A percentile compares a stretch with the other conserved stretches of the same genome.
Conservation (phyloP, 2,113 vertebrate genomes). For the Melanocharis versteri region DNA sequence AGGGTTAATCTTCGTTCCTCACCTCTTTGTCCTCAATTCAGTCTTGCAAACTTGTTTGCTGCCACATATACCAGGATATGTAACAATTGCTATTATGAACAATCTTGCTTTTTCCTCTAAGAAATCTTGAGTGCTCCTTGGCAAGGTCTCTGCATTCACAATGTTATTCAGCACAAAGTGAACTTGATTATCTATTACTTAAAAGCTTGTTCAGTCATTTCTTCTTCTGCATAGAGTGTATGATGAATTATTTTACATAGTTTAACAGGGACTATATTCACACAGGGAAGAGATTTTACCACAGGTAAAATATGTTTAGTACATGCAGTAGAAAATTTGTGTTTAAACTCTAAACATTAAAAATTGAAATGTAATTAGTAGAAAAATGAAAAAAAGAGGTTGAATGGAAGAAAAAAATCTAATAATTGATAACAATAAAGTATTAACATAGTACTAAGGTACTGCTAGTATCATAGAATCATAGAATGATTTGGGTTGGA, state of each 20-base stretch:
- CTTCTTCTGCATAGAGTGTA: background rate
- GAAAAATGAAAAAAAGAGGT: background rate
- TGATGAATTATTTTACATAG: background rate
- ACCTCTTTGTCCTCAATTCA: background rate
- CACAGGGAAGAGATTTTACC: background rate
- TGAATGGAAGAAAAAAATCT: background rate
- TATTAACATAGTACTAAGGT: background rate
- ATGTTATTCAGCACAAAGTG: background rate
- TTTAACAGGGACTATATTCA: background rate
- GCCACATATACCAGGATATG: background rate
- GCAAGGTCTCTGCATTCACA: background rate
- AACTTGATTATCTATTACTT: background rate
- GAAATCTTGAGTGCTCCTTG: background rate
- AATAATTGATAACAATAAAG: background rate
- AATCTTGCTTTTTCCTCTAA: background rate
- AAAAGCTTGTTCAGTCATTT: background rate
- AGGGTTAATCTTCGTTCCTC: background rate
- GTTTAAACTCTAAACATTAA: background rate
- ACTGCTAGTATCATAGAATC: background rate
- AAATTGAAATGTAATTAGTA: fast-evolving
- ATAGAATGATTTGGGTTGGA: background rate
- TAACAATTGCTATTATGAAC: background rate
- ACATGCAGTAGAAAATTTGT: background rate
- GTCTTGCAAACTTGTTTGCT: background rate
- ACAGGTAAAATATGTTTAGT: background rate